phyloP scores from a whole-genome alignment of 2,797 vertebrate genomes.

The Sternarchorhynchus goeldii region DNA sequence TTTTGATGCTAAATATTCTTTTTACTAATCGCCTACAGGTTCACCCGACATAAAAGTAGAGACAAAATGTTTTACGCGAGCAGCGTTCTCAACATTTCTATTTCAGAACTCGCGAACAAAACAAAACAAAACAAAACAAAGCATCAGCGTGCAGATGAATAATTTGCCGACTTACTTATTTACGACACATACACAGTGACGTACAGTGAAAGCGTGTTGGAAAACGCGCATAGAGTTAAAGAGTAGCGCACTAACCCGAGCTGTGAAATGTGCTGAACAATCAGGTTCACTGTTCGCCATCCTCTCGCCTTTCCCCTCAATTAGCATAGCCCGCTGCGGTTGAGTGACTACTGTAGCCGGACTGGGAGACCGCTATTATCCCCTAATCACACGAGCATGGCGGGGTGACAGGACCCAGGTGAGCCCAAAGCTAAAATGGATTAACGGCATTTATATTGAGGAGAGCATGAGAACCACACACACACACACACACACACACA shows the following conservation, averaged over 20 bases:
- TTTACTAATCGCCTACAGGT: background rate
- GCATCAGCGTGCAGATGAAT: no score
- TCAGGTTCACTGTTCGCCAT: constrained; percentile 78
- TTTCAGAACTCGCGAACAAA: no score
- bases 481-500: background rate
- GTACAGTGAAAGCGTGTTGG: constrained; percentile 25
- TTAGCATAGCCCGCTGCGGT: constrained; percentile 87
- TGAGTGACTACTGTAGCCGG: constrained; percentile 80
- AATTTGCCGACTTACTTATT: background rate
- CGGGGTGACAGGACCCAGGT: constrained; percentile 83
- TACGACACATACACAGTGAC: background rate
- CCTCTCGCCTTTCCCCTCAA: constrained; percentile 75
- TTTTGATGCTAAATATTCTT: background rate
- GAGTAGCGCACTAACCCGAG: constrained; percentile 70
- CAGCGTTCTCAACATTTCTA: background rate
- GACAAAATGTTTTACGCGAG: background rate
- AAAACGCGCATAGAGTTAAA: constrained; percentile 48
- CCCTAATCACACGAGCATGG: constrained; percentile 79
- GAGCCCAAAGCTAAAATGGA: constrained; percentile 73
- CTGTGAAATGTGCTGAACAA: constrained; percentile 82
- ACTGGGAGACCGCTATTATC: constrained; percentile 78
- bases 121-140: no score
- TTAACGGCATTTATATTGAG: constrained; percentile 58
- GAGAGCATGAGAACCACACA: constrained; percentile 68
- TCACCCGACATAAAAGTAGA: background rate